phyloP scores from a whole-genome alignment of 92 coral and sea anemone genomes.

The Montipora capitata region DNA sequence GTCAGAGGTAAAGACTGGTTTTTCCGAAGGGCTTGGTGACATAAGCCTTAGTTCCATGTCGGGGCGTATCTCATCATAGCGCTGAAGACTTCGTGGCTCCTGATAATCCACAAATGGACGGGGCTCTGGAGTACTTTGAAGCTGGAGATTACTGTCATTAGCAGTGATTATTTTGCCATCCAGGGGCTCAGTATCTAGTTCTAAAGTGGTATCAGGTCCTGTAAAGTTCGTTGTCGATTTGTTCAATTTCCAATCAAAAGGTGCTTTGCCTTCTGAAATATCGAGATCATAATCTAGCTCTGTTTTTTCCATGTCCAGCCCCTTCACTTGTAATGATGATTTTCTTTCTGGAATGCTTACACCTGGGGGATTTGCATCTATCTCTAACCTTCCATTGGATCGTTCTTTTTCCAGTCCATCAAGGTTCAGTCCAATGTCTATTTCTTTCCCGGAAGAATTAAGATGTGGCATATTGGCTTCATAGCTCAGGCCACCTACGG shows the following conservation, averaged over 20 bases:
- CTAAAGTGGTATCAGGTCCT: background rate
- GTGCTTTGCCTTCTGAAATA: background rate
- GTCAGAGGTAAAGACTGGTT: background rate
- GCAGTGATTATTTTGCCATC: slow-evolving; percentile 14
- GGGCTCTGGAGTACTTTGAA: slow-evolving; percentile 25
- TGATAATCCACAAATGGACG: slow-evolving; percentile 19
- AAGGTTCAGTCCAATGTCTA: background rate
- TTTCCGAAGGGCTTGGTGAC: slow-evolving; percentile 1
- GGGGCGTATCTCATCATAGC: slow-evolving; percentile 49
- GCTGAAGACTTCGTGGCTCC: slow-evolving; percentile 43
- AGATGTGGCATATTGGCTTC: background rate
- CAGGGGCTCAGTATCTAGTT: background rate
- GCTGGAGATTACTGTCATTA: slow-evolving; percentile 7
- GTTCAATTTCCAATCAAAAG: slow-evolving; percentile 29
- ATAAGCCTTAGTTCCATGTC: slow-evolving; percentile 42
- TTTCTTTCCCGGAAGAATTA: background rate
- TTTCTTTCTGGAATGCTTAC: background rate
- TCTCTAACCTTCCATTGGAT: background rate
- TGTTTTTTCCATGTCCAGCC: background rate
- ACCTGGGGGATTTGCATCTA: background rate
- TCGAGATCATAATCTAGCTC: background rate
- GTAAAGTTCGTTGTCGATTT: slow-evolving; percentile 27
- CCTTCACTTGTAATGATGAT: background rate
- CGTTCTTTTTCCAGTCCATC: background rate
- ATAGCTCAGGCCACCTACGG: background rate